Conservation (phyloP, 2,113 vertebrate genomes). For the Oryctolagus cuniculus region mOryCun1.1 NC_091442.1:100472001-100472500, state of each 20-base stretch:
- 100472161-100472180: neutral
- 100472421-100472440: neutral
- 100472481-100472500: neutral
- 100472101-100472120: neutral
- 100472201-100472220: neutral
- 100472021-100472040: neutral
- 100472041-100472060: neutral
- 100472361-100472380: neutral
- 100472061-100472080: slow-evolving; percentile 4
- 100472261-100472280: neutral
- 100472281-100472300: neutral
- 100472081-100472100: neutral
- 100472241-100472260: neutral
- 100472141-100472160: neutral
- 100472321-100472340: neutral
- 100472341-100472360: neutral
- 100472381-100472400: neutral
- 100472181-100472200: neutral
- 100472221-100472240: neutral
- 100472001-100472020: neutral
- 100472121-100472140: neutral
- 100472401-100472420: neutral
- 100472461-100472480: neutral
- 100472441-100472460: slow-evolving; percentile 35
- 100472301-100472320: neutral